Percentiles rank a stretch among this genome's conserved stretches.
These are phyloP conservation scores for Poecilia picta DNA, from an alignment of 2,797 vertebrate genomes.

Conservation along the genomic window DNA sequence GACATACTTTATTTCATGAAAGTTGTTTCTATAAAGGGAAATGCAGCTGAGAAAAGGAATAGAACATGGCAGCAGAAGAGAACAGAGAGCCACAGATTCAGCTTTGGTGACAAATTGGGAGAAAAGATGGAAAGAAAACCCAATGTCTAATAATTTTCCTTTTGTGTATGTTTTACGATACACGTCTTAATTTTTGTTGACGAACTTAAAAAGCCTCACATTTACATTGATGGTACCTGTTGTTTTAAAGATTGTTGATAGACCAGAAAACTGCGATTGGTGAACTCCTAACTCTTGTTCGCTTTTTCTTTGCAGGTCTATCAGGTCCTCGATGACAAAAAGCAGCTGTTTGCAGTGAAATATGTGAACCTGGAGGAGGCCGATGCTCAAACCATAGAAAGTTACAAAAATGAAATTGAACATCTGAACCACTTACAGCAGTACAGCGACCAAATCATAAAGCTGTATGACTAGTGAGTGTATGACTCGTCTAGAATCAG, in stretches of 20 bases:
- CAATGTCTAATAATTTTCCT: too few species aligned
- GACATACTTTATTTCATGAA: too few species aligned
- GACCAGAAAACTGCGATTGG: background rate
- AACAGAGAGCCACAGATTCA: too few species aligned
- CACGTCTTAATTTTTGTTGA: too few species aligned
- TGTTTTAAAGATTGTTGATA: background rate
- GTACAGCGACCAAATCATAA: conserved; percentile 95
- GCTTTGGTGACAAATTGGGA: too few species aligned
- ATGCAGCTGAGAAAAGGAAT: too few species aligned
- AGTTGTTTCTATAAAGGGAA: too few species aligned
- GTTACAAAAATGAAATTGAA: conserved; percentile 97
- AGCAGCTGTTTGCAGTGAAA: conserved; percentile 93
- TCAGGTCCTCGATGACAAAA: conserved; percentile 94
- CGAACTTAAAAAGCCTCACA: too few species aligned
- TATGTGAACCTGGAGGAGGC: conserved; percentile 93
- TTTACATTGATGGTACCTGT: too few species aligned
- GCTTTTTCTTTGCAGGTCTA: conserved; percentile 83
- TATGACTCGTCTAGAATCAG: background rate
- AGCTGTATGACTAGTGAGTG: conserved; percentile 94
- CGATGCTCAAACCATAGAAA: conserved; percentile 89
- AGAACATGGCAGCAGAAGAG: too few species aligned
- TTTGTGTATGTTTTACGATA: too few species aligned
- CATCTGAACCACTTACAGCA: conserved; percentile 94
- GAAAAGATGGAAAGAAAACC: too few species aligned
- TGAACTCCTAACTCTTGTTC: background rate